Base-by-base conservation (phyloP, 2,888 invertebrate species). In the Exocentrus adspersus region DNA sequence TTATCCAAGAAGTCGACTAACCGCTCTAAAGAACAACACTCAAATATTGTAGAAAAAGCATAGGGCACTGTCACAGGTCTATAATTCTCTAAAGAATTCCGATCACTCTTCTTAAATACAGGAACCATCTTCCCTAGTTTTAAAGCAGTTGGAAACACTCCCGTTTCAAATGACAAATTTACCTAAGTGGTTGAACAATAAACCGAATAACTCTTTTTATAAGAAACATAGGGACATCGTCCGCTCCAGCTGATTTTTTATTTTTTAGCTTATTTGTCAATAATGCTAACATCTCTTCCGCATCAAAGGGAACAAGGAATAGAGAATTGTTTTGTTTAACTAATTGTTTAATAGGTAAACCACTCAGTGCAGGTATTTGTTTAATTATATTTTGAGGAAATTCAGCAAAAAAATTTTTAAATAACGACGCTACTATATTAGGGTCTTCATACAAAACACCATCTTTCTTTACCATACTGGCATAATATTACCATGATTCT, bases 51-150 rank as follows among this genome's bases (percentile, higher is more conserved):
- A 16, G 56, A 56, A 43, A 56, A 20, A 9, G 14, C 5, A 2
- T 14, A 56, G 16, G 46, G 20, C 9, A 57, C 46, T 0, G 57
- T 21, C n/a, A 46, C 20, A 12, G 57, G 45, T 16, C 57, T 21
- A 46, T 57, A 57, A 45, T 46, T 57, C 12, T 43, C 46, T 10
- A 57, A 2, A 12, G 3, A 46, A 17, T 28, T 6, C 14, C 16
- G 21, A 24, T 46, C 43, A 10, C 30, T 21, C 14, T 28, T 56
- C 19, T 57, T 57, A 24, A 45, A 43, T 28, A 57, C 28, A 20
- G 57, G 43, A 7, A 45, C 21, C 9, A 57, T 19, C 14, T 46
- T 57, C 16, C 48, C 58, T 7, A 32, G 5, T 50, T 58, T 58
- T 17, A 50, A 32, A n/a, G 9, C 12, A 6, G 17, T 12, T 17